Evolutionary conservation across 2,113 vertebrate genomes (phyloP), one percentile per base, ranked within the genome.

Genomic region (Dicrurus megarhynchus): DNA sequence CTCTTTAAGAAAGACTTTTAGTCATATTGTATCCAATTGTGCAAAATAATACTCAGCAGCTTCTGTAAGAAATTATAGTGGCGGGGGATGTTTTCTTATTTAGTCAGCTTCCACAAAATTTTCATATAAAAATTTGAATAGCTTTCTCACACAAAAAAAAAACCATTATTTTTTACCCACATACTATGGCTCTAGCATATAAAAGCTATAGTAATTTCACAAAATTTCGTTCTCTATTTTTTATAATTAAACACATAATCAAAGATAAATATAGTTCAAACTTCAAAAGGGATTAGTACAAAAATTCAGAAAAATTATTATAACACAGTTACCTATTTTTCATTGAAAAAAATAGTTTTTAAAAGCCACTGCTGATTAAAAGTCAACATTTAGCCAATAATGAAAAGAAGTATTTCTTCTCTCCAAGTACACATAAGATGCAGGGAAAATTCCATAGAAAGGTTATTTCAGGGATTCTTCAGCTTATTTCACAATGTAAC

Each of bases 171-270:
- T 89, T 89, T 64, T 86, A 42, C 33, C 42, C 11, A 41, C 2
- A 3, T 35, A 41, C 12, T 30, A 41, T 47, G 26, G 27, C 8
- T 85, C 27, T 82, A 44, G 16, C 41, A 85, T 22, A 53, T 42
- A 82, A 96, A 87, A 95, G 39, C 16, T 82, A 75, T 14, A 92
- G 80, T 57, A 90, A 67, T 52, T 92, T 80, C 94, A 86, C 65
- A 89, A 49, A 64, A 74, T n/a, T 85, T 73, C 95, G 7, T 64
- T 83, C 33, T 76, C 42, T 49, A 11, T 73, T 74, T 78, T 82
- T 89, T 76, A 56, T 13, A 94, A 75, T 83, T 93, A 69, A 95
- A 77, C 17, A 26, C 35, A 64, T 26, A 61, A 90, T 78, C 89
- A 90, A 87, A 67, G 35, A 92, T 7, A 79, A 73, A 91, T 74